These are phyloP conservation scores for Pipistrellus pipistrellus DNA, from an alignment of 2,797 vertebrate species.

Conservation along the genomic window DNA sequence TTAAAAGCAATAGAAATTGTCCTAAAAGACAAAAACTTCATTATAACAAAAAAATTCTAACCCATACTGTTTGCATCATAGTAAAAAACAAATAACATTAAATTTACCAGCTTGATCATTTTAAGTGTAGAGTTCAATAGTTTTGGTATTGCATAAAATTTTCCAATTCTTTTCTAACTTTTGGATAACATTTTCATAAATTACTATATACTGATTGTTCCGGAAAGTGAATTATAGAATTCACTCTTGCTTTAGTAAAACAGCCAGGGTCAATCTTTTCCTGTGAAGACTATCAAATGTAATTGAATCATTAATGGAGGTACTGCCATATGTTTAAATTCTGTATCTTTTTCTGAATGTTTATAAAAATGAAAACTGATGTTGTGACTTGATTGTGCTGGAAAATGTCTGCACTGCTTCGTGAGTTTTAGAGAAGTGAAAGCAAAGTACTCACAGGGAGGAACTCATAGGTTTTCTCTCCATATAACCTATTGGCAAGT, in stretches of 20 bases:
- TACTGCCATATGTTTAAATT: not conserved
- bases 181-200: not conserved
- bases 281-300: not conserved
- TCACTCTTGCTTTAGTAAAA: not conserved
- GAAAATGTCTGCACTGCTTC: not conserved
- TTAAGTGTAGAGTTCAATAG: not conserved
- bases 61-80: not conserved
- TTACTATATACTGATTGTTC: not conserved
- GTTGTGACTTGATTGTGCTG: not conserved
- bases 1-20: not conserved
- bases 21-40: not conserved
- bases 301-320: not conserved
- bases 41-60: not conserved
- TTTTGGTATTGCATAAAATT: not conserved
- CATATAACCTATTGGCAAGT: conserved; percentile 94
- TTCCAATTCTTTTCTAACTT: not conserved
- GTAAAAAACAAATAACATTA: not conserved
- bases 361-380: not conserved
- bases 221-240: not conserved
- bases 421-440: not conserved
- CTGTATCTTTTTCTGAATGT: conserved; percentile 1
- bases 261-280: not conserved
- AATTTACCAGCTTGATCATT: not conserved
- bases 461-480: conserved; percentile 93
- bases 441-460: conserved; percentile 89